Evolutionary conservation across 2,113 vertebrate genomes (phyloP).

Genomic region (Hemichromis elongatus): DNA sequence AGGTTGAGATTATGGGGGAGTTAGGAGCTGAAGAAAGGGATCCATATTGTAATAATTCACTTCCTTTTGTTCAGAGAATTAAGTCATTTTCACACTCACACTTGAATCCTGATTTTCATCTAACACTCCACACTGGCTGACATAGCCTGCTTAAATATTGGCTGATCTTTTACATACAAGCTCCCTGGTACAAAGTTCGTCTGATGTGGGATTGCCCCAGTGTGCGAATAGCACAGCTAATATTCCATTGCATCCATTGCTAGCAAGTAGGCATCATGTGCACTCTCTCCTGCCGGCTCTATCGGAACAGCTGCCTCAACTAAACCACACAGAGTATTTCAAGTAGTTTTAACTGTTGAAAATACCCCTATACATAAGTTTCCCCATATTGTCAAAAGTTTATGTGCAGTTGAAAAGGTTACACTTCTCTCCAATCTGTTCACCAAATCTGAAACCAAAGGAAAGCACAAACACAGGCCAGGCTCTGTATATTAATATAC

Average conservation of each 20-base stretch:
- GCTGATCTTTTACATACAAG: background rate
- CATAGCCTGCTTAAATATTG: background rate
- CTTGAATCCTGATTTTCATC: background rate
- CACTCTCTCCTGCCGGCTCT: background rate
- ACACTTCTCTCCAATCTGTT: background rate
- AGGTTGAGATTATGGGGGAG: background rate
- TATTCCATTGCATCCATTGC: background rate
- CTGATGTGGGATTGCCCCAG: background rate
- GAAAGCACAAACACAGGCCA: background rate
- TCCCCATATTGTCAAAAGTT: background rate
- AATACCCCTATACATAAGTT: background rate
- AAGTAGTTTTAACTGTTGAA: background rate
- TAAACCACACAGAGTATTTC: background rate
- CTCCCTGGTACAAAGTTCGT: background rate
- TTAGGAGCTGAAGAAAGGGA: background rate
- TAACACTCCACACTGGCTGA: no score
- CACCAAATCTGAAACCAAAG: background rate
- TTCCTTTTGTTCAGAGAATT: background rate
- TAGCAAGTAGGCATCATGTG: background rate
- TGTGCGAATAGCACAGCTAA: background rate
- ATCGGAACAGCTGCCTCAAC: background rate
- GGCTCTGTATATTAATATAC: no score
- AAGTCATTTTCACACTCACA: background rate
- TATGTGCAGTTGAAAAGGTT: background rate
- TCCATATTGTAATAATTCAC: background rate